Evolutionary conservation across 2,797 vertebrate species (phyloP).

Genomic region (Nannoperca australis): DNA sequence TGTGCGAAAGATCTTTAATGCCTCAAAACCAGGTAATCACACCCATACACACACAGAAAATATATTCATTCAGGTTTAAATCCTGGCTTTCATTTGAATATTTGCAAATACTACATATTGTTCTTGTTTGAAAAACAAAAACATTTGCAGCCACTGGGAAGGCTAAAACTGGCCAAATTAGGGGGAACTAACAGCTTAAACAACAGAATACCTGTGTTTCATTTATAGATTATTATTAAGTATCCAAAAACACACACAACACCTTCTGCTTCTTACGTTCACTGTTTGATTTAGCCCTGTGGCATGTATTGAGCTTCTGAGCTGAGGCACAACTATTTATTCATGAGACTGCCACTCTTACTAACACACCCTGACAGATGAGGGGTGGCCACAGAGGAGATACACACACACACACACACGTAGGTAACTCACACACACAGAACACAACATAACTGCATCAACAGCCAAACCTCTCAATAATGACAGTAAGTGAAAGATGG

Average conservation of each 20-base stretch:
- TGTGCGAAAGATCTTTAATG: slow-evolving; percentile 78
- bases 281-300: slow-evolving; percentile 51
- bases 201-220: slow-evolving; percentile 17
- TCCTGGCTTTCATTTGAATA: not conserved
- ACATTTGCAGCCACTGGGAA: not conserved
- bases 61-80: not conserved
- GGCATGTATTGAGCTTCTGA: slow-evolving; percentile 63
- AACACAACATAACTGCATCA: slow-evolving; percentile 44
- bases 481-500: slow-evolving; percentile 32
- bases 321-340: slow-evolving; percentile 69
- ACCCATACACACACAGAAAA: not conserved
- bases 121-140: slow-evolving; percentile 4
- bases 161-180: not conserved
- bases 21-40: slow-evolving; percentile 85
- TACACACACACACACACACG: slow-evolving; percentile 42
- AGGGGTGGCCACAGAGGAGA: slow-evolving; percentile 52
- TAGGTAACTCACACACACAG: slow-evolving; percentile 11
- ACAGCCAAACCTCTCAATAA: slow-evolving; percentile 23
- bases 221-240: slow-evolving; percentile 27
- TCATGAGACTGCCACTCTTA: slow-evolving; percentile 79
- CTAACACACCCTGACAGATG: slow-evolving; percentile 77
- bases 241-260: slow-evolving; percentile 29
- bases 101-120: not conserved
- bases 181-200: not conserved
- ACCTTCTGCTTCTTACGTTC: slow-evolving; percentile 46